Evolutionary conservation across 1,140 invertebrate genomes (phyloP).

Genomic region (Lordiphosa clarofinis): DNA sequence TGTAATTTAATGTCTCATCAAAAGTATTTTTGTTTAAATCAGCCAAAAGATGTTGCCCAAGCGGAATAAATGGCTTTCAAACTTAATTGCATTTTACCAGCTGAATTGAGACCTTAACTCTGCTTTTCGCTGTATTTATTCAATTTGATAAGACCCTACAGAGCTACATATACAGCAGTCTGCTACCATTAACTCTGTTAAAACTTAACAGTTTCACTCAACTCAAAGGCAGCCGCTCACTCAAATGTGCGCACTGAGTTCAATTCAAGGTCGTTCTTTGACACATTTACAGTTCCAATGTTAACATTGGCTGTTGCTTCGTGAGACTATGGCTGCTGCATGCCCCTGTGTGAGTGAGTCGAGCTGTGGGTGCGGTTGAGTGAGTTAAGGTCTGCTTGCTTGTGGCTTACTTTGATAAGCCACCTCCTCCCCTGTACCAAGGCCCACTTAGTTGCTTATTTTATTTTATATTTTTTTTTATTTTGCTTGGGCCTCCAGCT

Average conservation of each 20-base stretch:
- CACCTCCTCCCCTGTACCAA: constrained; percentile 1
- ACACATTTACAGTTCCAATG: constrained; percentile 60
- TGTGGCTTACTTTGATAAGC: constrained; percentile 19
- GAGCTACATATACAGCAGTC: neutral
- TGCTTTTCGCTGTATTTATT: too few species aligned
- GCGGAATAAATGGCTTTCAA: too few species aligned
- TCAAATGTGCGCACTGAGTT: constrained; percentile 20
- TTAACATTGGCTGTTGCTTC: constrained; percentile 45
- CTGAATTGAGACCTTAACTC: too few species aligned
- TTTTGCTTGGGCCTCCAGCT: constrained; percentile 31
- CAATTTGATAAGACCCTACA: too few species aligned
- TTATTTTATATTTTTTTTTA: constrained; percentile 4
- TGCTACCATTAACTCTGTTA: neutral
- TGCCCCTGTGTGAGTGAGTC: constrained; percentile 10
- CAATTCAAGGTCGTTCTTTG: constrained; percentile 65
- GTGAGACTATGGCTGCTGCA: constrained; percentile 8
- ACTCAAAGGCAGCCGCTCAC: constrained; percentile 11
- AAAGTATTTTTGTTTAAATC: too few species aligned
- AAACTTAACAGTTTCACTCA: constrained; percentile 4
- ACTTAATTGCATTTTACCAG: too few species aligned
- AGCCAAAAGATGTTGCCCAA: too few species aligned
- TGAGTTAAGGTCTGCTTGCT: constrained; percentile 20
- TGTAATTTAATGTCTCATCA: too few species aligned
- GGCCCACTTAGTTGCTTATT: constrained; percentile 13
- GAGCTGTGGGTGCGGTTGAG: constrained; percentile 67